Base-by-base conservation (phyloP, 1,140 invertebrate species). In the Telenomus remus region DNA sequence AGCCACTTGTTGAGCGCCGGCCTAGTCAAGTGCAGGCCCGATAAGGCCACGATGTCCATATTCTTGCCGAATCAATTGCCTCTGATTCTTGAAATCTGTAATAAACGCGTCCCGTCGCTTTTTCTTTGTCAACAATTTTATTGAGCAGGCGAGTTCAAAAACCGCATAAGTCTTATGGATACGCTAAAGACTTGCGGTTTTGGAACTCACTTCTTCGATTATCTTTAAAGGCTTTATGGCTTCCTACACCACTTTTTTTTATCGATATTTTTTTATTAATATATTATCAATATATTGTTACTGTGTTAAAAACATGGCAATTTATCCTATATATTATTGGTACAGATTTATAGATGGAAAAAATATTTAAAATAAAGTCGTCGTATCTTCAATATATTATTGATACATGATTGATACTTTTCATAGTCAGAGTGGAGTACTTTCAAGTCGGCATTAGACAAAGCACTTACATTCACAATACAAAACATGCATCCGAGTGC, bases 401-500 rank as follows among this genome's bases (percentile, higher is more conserved):
- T n/a, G n/a, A n/a, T n/a, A n/a, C n/a, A n/a, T n/a, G n/a, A n/a
- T n/a, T n/a, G n/a, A n/a, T n/a, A n/a, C n/a, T n/a, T n/a, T n/a
- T n/a, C n/a, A n/a, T n/a, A n/a, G n/a, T n/a, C n/a, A n/a, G n/a
- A n/a, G n/a, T n/a, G n/a, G n/a, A 46, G 14, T 14, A 46, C 43
- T n/a, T n/a, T n/a, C n/a, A n/a, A 46, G 7, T 1, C 13, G 12
- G 7, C 13, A 8, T 46, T 46, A 13, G 7, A 46, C 14, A 46
- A 46, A 27, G 19, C 19, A 6, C n/a, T n/a, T n/a, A n/a, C 19
- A 27, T 27, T 27, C 19, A 27, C 19, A 6, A 3, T 27, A 3
- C 19, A 27, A 27, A 27, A 27, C 53, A 80, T 76, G 66, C 80
- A 69, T 5, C 43, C 51, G 69, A 63, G 44, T 56, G 77, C 53